Base-by-base conservation (phyloP, 2,113 vertebrate genomes). In the Phrynosoma platyrhinos region DNA sequence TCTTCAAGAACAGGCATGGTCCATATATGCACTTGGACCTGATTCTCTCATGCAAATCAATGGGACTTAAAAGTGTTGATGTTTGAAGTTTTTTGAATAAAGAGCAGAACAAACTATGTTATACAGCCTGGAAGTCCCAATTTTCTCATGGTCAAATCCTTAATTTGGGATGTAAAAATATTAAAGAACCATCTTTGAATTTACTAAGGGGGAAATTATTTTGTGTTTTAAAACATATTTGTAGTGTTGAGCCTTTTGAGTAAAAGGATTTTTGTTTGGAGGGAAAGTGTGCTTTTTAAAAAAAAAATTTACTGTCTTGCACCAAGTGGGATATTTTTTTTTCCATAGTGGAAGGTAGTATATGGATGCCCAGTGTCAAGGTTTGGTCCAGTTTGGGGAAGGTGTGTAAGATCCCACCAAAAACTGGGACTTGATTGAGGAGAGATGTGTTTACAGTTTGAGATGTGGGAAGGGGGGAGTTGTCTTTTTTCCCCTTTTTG, bases 1-100 rank as follows among this genome's bases (percentile, higher is more conserved):
- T 62, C 12, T 62, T 62, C 58, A 16, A 18, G 58, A 62, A 62
- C 58, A 62, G 14, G 58, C 18, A 62, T 62, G 58, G 13, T 62
- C 1, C 18, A 18, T 14, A 4, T 62, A 62, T 94, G 94, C 90
- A 92, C 72, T 68, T 90, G 93, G 95, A 89, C 93, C 93, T 94
- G 95, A 94, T 93, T 91, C 90, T 93, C 83, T 6, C 95, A 94
- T 93, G 96, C 94, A 94, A 95, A 86, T 95, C 93, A 94, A 88
- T 93, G 88, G 82, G 93, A 93, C 93, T 92, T 94, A 95, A 96
- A 95, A 96, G 88, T 94, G 69, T 86, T 86, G 91, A 86, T 94
- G 91, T 93, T 93, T 94, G 93, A 93, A 1, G 82, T 47, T 95
- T 95, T 88, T 95, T 94, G 86, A 94, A 94, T 95, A 86, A 94